Evolutionary conservation across 2,888 invertebrate species (phyloP).

Genomic region (Tetramorium bicarinatum): DNA sequence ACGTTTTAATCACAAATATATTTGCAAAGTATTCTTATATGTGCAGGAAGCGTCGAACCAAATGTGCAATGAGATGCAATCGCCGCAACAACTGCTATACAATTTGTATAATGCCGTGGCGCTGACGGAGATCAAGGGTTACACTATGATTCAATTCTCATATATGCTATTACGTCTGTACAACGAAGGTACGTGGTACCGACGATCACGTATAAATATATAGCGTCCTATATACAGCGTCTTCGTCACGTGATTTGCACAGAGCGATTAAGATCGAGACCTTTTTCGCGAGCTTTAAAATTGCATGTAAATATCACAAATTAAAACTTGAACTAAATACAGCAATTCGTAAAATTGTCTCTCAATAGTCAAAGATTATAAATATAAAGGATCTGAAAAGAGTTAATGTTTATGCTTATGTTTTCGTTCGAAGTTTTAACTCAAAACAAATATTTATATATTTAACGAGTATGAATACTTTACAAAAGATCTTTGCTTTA

Average conservation of each 20-base stretch:
- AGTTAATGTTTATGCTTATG: neutral
- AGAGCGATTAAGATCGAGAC: conserved; percentile 7
- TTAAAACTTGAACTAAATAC: conserved; percentile 1
- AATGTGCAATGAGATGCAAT: conserved; percentile 92
- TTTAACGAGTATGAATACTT: too few species aligned
- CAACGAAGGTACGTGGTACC: conserved; percentile 62
- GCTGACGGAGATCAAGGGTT: conserved; percentile 94
- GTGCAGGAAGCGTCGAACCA: conserved; percentile 90
- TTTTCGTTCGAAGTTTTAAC: neutral
- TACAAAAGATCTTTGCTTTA: too few species aligned
- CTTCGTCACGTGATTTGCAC: neutral
- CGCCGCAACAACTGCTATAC: conserved; percentile 93
- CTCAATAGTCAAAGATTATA: neutral
- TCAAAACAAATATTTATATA: too few species aligned
- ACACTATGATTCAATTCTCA: conserved; percentile 96
- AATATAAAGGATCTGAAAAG: too few species aligned
- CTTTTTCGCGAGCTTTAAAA: neutral
- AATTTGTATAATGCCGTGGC: conserved; percentile 94
- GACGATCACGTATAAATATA: conserved; percentile 24
- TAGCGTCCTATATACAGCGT: neutral
- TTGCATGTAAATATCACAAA: neutral
- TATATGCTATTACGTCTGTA: conserved; percentile 90
- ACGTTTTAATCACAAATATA: neutral
- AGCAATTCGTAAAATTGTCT: neutral
- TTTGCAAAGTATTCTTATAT: conserved; percentile 34